These are phyloP conservation scores for Rhyacophila evoluta DNA, from an alignment of 2,888 invertebrate species.

Conservation along the genomic window DNA sequence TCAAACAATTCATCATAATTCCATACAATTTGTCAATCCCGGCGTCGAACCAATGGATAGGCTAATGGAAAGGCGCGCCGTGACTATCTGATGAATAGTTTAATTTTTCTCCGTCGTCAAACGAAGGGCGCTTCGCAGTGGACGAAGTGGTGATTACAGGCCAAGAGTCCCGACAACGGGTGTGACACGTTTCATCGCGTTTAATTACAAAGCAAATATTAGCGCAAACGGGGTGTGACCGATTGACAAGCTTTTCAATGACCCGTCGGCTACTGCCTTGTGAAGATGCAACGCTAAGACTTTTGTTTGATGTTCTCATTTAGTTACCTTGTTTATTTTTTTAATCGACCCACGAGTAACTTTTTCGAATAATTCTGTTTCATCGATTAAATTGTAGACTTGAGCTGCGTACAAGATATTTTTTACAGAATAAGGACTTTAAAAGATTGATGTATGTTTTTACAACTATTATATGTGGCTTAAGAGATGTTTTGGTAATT, in stretches of 20 bases:
- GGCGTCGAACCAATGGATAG: conserved; percentile 7
- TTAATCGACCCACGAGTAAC: too few relatives aligned
- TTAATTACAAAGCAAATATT: conserved; percentile 29
- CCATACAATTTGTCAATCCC: conserved; percentile 40
- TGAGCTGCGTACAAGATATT: too few relatives aligned
- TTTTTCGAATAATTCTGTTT: too few relatives aligned
- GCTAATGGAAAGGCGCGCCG: conserved; percentile 29
- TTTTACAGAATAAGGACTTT: too few relatives aligned
- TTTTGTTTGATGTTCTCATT: background rate
- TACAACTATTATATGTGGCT: too few relatives aligned
- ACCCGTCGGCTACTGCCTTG: background rate
- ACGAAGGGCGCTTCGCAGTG: conserved; percentile 27
- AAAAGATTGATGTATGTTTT: too few relatives aligned
- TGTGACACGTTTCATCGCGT: conserved; percentile 9
- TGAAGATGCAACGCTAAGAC: background rate
- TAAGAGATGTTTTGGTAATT: too few relatives aligned
- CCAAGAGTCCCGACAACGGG: background rate
- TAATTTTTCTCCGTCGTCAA: conserved; percentile 33
- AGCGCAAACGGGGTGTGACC: conserved; percentile 3
- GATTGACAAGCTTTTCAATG: background rate
- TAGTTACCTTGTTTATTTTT: background rate
- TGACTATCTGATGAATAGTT: conserved; percentile 33
- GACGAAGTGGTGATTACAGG: conserved; percentile 30
- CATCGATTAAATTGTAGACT: too few relatives aligned
- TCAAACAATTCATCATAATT: conserved; percentile 1